Conservation (phyloP, 2,113 vertebrate species). For the Lanius ludovicianus region DNA sequence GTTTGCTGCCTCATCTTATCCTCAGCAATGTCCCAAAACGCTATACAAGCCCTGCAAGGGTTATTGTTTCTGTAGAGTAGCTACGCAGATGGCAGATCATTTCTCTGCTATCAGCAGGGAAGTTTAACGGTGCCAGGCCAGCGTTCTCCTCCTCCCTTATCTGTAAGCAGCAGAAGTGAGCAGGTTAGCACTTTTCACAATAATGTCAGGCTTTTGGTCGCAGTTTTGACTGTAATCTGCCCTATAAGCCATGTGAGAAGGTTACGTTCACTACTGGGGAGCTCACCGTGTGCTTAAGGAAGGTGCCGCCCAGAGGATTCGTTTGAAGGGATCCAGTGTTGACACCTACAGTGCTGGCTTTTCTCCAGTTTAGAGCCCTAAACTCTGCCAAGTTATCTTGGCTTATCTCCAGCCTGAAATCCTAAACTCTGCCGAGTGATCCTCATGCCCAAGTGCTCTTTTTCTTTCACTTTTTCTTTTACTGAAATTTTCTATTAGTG, state of each 20-base stretch:
- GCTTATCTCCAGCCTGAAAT: background rate
- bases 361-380: background rate
- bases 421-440: background rate
- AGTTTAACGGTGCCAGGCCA: background rate
- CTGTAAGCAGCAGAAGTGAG: background rate
- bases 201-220: background rate
- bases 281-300: background rate
- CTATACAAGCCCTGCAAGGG: rapidly evolving
- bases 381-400: background rate
- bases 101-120: background rate
- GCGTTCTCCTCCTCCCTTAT: background rate
- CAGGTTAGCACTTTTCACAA: background rate
- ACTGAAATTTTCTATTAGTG: background rate
- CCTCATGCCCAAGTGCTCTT: background rate
- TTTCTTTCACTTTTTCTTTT: background rate
- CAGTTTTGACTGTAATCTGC: background rate
- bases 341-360: background rate
- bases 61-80: background rate
- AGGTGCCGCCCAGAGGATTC: background rate
- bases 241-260: rapidly evolving
- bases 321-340: background rate
- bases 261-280: background rate
- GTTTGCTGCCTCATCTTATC: background rate
- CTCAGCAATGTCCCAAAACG: background rate
- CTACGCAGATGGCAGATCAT: background rate